These are phyloP conservation scores for Syrrhaptes paradoxus DNA, from an alignment of 2,113 vertebrate genomes.

Conservation along the genomic window DNA sequence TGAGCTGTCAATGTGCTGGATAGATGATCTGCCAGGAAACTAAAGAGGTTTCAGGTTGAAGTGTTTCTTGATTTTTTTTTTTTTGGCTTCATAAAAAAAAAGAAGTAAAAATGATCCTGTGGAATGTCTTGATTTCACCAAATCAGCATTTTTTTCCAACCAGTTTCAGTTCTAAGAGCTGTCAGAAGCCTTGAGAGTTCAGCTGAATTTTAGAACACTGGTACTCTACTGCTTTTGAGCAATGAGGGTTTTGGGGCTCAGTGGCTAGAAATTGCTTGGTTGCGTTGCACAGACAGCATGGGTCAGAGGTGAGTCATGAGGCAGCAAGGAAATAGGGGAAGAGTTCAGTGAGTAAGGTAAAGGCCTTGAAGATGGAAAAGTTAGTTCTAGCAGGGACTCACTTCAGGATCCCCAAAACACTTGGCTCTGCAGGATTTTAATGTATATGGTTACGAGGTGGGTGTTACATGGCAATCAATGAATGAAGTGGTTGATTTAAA, in stretches of 20 bases:
- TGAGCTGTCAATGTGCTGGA: slow-evolving; percentile 48
- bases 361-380: slow-evolving; percentile 10
- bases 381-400: not conserved
- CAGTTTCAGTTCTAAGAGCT: not conserved
- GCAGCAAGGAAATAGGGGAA: not conserved
- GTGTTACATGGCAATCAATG: accelerated
- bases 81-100: not conserved
- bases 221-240: not conserved
- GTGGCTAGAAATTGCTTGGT: not conserved
- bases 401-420: not conserved
- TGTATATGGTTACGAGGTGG: not conserved
- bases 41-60: slow-evolving; percentile 41
- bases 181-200: not conserved
- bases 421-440: not conserved
- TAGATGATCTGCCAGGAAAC: slow-evolving; percentile 31
- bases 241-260: not conserved
- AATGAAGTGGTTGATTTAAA: not conserved
- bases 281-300: not conserved
- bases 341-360: slow-evolving; percentile 37
- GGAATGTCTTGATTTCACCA: slow-evolving; percentile 6
- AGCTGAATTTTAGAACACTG: not conserved
- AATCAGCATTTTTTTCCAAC: not conserved
- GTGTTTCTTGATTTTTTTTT: not conserved
- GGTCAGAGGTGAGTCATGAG: slow-evolving; percentile 29
- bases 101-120: not conserved